A percentile compares a stretch with the other conserved stretches of the same genome.
Evolutionary conservation across 2,113 vertebrate species (phyloP).

Genomic region (Tapirus terrestris): DNA sequence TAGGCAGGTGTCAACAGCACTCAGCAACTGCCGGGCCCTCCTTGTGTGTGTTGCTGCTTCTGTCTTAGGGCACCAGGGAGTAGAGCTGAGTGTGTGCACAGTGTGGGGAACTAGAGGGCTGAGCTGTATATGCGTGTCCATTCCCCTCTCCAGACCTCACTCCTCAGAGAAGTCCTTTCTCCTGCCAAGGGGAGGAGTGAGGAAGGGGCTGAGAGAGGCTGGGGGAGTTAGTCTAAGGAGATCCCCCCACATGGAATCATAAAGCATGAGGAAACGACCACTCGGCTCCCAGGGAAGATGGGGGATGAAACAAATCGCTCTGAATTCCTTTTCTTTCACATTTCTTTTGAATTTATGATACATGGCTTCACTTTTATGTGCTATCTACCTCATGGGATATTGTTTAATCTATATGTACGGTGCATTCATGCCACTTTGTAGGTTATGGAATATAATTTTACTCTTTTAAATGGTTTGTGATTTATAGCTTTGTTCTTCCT

Average conservation of each 20-base stretch:
- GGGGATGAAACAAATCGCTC: neutral
- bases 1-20: fast-evolving
- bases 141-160: neutral
- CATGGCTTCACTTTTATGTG: neutral
- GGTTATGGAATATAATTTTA: neutral
- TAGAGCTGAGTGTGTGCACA: no score
- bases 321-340: neutral
- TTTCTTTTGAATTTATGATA: neutral
- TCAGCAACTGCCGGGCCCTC: neutral
- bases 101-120: neutral
- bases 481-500: neutral
- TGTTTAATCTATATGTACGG: neutral
- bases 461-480: neutral
- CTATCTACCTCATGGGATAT: neutral
- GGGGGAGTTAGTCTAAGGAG: neutral
- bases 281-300: neutral
- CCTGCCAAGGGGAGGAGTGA: neutral
- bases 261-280: neutral
- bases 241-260: neutral
- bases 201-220: neutral
- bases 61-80: neutral
- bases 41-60: neutral
- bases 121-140: fast-evolving
- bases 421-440: neutral
- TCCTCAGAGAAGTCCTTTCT: neutral